Conservation (phyloP, 1,140 invertebrate genomes). For the Cyrtorhinus lividipennis region DNA sequence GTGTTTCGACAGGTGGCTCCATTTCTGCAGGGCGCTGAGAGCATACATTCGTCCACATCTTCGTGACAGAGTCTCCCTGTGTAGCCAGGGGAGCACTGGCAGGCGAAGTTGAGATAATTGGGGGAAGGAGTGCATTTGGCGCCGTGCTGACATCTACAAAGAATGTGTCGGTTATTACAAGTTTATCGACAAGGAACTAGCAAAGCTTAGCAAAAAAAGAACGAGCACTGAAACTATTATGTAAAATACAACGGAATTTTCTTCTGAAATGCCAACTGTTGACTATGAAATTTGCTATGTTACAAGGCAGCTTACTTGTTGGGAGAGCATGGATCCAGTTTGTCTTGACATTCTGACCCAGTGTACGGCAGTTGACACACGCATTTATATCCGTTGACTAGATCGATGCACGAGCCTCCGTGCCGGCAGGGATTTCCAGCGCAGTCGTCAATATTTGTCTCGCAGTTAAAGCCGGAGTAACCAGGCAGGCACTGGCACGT, state of each 20-base stretch:
- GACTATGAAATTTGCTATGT: too few relatives aligned
- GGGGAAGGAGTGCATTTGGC: conserved; percentile 75
- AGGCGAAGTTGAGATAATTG: conserved; percentile 79
- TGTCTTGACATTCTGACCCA: conserved; percentile 62
- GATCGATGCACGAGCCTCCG: conserved; percentile 77
- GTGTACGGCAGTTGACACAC: conserved; percentile 75
- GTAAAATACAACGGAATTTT: too few relatives aligned
- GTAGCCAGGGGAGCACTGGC: conserved; percentile 73
- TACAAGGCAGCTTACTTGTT: conserved; percentile 45
- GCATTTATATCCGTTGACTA: conserved; percentile 80
- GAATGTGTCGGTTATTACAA: too few relatives aligned
- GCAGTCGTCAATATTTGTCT: conserved; percentile 79
- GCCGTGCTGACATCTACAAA: conserved; percentile 68
- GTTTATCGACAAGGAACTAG: too few relatives aligned
- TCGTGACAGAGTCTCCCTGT: conserved; percentile 71
- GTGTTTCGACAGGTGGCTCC: conserved; percentile 76
- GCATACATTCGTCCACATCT: conserved; percentile 73
- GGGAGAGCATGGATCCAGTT: conserved; percentile 71
- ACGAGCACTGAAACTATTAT: too few relatives aligned
- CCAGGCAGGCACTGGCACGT: conserved; percentile 77
- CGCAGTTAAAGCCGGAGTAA: conserved; percentile 80
- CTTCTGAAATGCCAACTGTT: too few relatives aligned
- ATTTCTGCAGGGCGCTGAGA: conserved; percentile 67
- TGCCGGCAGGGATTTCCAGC: conserved; percentile 70
- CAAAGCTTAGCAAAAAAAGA: too few relatives aligned